Evolutionary conservation across 1,140 invertebrate species (phyloP), one percentile per base, ranked within the genome.

Genomic region (Lepidostoma basale): DNA sequence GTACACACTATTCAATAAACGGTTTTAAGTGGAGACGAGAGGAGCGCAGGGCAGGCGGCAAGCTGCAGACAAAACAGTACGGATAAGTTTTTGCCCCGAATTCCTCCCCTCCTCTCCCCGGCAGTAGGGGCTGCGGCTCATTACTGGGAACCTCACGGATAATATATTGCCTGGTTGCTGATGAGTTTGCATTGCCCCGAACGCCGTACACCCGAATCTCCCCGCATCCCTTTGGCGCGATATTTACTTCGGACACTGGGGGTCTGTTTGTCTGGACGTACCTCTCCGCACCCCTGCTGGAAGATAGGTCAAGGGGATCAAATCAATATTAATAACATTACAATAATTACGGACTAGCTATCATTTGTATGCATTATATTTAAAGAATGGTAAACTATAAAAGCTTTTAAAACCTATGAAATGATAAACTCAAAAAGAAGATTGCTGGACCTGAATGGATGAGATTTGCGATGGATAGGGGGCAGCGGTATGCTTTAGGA

Each of bases 101-200:
- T 45, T 20, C 56, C 36, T 5, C 56, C 42, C 12, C 58, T 16
- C 23, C 4, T 16, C 25, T 33, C 22, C 60, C 36, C 20, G 52
- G 60, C 63, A 49, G 62, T 59, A 65, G 65, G 66, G 62, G 67
- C 71, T 73, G 71, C 60, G 71, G 67, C 71, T 73, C 71, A 73
- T 73, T 73, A 69, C 71, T 68, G 67, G 59, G 58, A 69, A 73
- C 71, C 71, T 73, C 71, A 70, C 71, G 68, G 63, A 69, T 73
- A 73, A 73, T 73, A 73, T 73, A 73, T 73, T 73, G 71, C 71
- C 63, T 67, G 71, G 63, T 68, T 69, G 67, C 64, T 73, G 71
- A 73, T 73, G 71, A 73, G 71, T 73, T 73, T 73, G 71, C 68
- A 73, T 58, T 67, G 69, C 69, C 39, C 56, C 18, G 14, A 23